Percentiles rank a stretch among this genome's conserved stretches.
Conservation (phyloP, 2,888 invertebrate species). For the Athalia circularis region DNA sequence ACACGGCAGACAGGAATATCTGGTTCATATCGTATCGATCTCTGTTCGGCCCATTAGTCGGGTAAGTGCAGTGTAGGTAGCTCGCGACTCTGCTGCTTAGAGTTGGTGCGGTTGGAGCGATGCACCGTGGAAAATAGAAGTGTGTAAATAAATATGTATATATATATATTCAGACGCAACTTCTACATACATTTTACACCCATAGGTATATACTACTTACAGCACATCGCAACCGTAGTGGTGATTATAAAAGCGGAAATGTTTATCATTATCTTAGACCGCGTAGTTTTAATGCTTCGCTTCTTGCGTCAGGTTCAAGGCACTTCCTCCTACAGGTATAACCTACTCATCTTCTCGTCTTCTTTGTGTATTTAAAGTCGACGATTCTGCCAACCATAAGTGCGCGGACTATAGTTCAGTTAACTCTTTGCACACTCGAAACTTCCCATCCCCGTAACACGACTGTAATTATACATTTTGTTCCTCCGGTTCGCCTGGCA, state of each 20-base stretch:
- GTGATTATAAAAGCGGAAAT: conserved; percentile 57
- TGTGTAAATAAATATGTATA: not conserved
- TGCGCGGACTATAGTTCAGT: conserved; percentile 9
- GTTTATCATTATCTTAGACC: conserved; percentile 59
- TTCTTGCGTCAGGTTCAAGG: conserved; percentile 66
- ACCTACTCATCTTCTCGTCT: not conserved
- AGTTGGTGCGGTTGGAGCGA: conserved; percentile 18
- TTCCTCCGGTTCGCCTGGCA: not conserved
- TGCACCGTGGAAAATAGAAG: not conserved
- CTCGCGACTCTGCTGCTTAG: conserved; percentile 33
- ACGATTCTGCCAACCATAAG: conserved; percentile 19
- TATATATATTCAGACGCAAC: too few species aligned
- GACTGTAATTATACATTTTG: too few species aligned
- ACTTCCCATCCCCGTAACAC: too few species aligned
- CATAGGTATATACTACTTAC: conserved; percentile 4
- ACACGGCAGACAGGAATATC: conserved; percentile 40
- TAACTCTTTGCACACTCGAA: not conserved
- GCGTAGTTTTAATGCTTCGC: conserved; percentile 60
- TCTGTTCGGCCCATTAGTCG: conserved; percentile 42
- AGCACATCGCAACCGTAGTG: not conserved
- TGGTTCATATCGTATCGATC: conserved; percentile 44
- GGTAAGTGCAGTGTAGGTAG: conserved; percentile 43
- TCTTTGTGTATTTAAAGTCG: conserved; percentile 22
- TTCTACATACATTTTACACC: too few species aligned
- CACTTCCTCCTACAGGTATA: conserved; percentile 50